Evolutionary conservation across 2,888 invertebrate species (phyloP).

Genomic region (Spatulosminthurus flaviceps): DNA sequence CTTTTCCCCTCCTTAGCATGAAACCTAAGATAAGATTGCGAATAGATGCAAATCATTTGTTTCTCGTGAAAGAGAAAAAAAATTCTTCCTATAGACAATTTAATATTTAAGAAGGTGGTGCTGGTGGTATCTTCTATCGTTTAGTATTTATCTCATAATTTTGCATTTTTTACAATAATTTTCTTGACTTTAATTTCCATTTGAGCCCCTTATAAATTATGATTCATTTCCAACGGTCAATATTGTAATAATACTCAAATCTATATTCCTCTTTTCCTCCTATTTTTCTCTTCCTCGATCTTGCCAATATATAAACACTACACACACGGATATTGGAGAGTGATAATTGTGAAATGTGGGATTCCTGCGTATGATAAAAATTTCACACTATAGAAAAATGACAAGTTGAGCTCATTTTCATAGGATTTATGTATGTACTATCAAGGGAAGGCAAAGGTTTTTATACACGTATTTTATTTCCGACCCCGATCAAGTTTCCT

Average conservation of each 20-base stretch:
- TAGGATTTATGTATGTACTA: too few relatives aligned
- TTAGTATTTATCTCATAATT: neutral
- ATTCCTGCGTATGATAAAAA: too few relatives aligned
- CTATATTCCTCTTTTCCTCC: neutral
- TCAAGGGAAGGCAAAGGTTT: too few relatives aligned
- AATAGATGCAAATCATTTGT: slow-evolving; percentile 27
- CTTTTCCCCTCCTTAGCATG: slow-evolving; percentile 6
- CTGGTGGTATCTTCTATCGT: too few relatives aligned
- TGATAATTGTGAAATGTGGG: too few relatives aligned
- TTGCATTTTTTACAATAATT: neutral
- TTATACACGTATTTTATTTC: too few relatives aligned
- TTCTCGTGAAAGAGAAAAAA: neutral
- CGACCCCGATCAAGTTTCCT: too few relatives aligned
- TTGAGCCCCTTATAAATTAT: neutral
- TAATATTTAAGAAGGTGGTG: too few relatives aligned
- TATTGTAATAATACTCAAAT: neutral
- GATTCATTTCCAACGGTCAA: neutral
- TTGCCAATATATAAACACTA: too few relatives aligned
- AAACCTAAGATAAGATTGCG: slow-evolving; percentile 1
- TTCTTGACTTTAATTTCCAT: neutral
- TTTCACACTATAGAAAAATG: too few relatives aligned
- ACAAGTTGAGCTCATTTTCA: too few relatives aligned
- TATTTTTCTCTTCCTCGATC: neutral
- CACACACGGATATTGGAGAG: too few relatives aligned
- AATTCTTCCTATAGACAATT: neutral